A percentile compares a stretch with the other conserved stretches of the same genome.
Conservation (phyloP, 2,797 vertebrate genomes). For the Meda fulgida region DNA sequence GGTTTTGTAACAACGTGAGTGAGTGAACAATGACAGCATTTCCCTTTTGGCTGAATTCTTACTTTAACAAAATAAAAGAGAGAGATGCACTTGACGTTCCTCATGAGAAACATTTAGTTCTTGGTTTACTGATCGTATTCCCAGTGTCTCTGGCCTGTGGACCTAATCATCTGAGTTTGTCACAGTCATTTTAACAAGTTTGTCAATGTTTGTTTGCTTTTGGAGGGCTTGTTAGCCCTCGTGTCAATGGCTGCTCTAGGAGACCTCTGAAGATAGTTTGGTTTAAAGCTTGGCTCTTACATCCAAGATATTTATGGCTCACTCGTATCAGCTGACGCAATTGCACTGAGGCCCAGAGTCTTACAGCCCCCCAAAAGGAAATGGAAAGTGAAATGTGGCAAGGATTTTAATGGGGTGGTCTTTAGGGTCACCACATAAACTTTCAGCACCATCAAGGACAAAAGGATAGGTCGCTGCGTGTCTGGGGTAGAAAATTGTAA, state of each 20-base stretch:
- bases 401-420: conserved; percentile 59
- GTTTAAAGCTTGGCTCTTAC: conserved; percentile 74
- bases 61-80: neutral
- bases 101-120: neutral
- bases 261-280: conserved; percentile 33
- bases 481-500: neutral
- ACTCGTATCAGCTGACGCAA: conserved; percentile 74
- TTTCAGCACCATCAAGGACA: neutral
- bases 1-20: neutral
- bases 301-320: conserved; percentile 79
- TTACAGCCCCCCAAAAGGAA: conserved; percentile 72
- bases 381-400: conserved; percentile 69
- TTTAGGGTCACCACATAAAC: conserved; percentile 10
- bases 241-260: conserved; percentile 3
- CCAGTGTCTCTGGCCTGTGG: neutral
- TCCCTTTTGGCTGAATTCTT: neutral
- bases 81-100: neutral
- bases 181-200: conserved; percentile 20
- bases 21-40: neutral
- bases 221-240: neutral
- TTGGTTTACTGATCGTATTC: neutral
- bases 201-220: conserved; percentile 30
- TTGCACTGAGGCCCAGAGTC: conserved; percentile 68
- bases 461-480: neutral
- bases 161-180: neutral